Conservation (phyloP, 2,113 vertebrate species). For the Tauraco erythrolophus region DNA sequence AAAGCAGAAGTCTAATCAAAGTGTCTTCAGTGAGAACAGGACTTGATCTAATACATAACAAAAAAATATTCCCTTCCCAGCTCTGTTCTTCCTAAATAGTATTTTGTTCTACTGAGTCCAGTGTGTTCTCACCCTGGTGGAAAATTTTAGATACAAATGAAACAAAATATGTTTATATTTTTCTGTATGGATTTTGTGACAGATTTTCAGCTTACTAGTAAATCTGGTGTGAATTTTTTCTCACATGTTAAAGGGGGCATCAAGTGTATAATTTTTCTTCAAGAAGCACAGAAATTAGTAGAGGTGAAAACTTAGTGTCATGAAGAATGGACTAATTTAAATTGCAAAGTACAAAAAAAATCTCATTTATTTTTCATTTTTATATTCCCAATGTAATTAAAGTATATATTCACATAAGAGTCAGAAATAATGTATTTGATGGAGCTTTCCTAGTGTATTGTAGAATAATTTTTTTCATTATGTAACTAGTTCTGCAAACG, state of each 20-base stretch:
- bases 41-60: not conserved
- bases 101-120: not conserved
- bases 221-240: not conserved
- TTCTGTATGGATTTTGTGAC: not conserved
- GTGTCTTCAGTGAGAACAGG: not conserved
- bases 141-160: not conserved
- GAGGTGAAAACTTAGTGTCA: not conserved
- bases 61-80: not conserved
- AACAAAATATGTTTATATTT: not conserved
- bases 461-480: not conserved
- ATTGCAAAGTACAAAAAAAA: not conserved
- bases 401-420: not conserved
- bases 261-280: not conserved
- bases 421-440: not conserved
- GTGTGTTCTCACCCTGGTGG: not conserved
- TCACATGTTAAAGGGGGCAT: not conserved
- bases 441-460: not conserved
- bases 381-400: not conserved
- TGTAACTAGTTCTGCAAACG: not conserved
- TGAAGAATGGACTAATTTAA: not conserved
- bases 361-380: not conserved
- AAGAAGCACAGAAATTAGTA: not conserved
- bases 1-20: not conserved
- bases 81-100: not conserved
- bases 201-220: not conserved